Evolutionary conservation across 1,140 invertebrate species (phyloP), one percentile per base, ranked within the genome.

Genomic region (Dendrolimus punctatus): DNA sequence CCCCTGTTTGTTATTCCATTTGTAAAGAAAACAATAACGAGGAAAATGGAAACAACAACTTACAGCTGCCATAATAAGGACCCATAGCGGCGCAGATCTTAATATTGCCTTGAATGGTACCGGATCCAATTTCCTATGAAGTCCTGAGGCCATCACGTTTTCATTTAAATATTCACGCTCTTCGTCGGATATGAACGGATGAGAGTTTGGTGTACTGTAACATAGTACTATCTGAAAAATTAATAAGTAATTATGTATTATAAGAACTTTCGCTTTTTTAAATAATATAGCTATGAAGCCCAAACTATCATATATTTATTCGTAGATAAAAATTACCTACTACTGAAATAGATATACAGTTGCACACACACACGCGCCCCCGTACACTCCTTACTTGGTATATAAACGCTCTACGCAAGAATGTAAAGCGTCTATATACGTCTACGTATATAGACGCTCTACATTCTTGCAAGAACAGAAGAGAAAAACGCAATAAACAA

Each of bases 121-220:
- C 5, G 85, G 78, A 47, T 81, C 71, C 49, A 84, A 53, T 55
- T 78, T 85, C 52, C 70, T 85, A 40, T 81, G 77, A 5, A 85
- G 61, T n/a, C 80, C 81, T 9, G 82, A 83, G 8, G 80, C 77
- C 5, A 63, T 63, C 5, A 85, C 57, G 39, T 76, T 78, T 4
- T 90, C 88, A 51, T 90, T 82, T 6, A 98, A 90, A 76, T 93
- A 96, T 41, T 92, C 89, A 45, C 90, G 89, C 79, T 98, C 97
- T 41, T 90, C 83, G 41, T 93, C 91, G 36, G 91, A 92, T 68
- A 98, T 98, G 57, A 92, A 93, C 5, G 95, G 95, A 90, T 98
- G 95, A 36, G 90, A 88, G 7, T 89, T 89, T 6, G 97, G 97
- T 58, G 93, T 91, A 58, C 91, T 93, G 81, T 92, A 94, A 80